These are phyloP conservation scores for Eristalis arbustorum DNA, from an alignment of 2,888 invertebrate species.

Conservation along the genomic window DNA sequence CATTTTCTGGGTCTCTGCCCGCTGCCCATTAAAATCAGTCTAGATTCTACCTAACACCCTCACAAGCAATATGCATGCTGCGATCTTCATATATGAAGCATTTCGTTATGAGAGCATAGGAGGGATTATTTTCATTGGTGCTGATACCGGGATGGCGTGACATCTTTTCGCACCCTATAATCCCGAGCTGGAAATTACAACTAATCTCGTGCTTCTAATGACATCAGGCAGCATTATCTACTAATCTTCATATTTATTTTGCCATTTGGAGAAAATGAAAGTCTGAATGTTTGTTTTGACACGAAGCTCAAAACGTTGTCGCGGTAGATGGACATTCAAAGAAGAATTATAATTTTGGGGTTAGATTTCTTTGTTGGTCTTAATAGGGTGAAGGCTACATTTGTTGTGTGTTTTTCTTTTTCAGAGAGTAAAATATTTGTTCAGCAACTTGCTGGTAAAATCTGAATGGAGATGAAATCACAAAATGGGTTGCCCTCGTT, in stretches of 20 bases:
- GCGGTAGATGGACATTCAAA: slow-evolving; percentile 9
- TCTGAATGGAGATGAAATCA: background rate
- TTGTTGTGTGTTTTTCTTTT: too few species aligned
- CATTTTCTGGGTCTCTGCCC: slow-evolving; percentile 33
- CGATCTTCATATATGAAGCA: slow-evolving; percentile 37
- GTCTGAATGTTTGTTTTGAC: slow-evolving; percentile 18
- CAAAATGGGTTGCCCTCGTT: background rate
- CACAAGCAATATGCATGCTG: slow-evolving; percentile 50
- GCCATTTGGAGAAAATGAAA: slow-evolving; percentile 67
- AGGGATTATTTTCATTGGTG: slow-evolving; percentile 50
- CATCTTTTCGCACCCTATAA: slow-evolving; percentile 27
- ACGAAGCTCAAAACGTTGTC: background rate
- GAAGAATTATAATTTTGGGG: background rate
- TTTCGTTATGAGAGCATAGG: slow-evolving; percentile 61
- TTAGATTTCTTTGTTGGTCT: slow-evolving; percentile 13
- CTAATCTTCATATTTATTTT: slow-evolving; percentile 60
- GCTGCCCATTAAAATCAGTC: slow-evolving; percentile 15
- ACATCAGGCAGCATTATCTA: slow-evolving; percentile 19
- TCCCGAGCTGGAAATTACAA: background rate
- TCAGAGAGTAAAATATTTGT: background rate
- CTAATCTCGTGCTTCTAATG: slow-evolving; percentile 1
- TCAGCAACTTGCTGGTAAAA: background rate
- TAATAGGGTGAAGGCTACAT: background rate
- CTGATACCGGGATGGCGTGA: slow-evolving; percentile 44
- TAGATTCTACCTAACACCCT: background rate